Evolutionary conservation across 1,140 invertebrate species (phyloP).

Genomic region (Hirudo medicinalis): DNA sequence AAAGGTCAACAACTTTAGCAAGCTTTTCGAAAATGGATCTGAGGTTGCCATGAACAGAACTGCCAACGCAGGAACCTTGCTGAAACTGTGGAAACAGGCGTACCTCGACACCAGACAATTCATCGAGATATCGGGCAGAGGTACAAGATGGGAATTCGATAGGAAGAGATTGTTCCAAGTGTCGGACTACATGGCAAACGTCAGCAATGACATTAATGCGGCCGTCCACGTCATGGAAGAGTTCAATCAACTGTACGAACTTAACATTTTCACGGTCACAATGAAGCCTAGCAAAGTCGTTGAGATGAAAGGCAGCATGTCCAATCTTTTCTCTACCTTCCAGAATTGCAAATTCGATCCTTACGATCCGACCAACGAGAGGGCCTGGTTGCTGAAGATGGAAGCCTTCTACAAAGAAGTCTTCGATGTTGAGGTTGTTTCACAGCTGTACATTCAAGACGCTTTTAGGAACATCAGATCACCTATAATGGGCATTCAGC

Average conservation of each 20-base stretch:
- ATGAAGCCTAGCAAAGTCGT: conserved; percentile 63
- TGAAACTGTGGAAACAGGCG: conserved; percentile 59
- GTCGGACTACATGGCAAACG: conserved; percentile 63
- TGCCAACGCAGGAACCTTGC: conserved; percentile 45
- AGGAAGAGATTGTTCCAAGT: conserved; percentile 60
- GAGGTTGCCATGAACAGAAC: conserved; percentile 40
- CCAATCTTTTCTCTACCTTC: conserved; percentile 49
- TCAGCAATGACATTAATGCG: conserved; percentile 59
- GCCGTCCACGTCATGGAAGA: conserved; percentile 50
- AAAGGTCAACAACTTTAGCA: conserved; percentile 53
- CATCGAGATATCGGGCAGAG: conserved; percentile 67
- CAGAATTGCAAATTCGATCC: conserved; percentile 52
- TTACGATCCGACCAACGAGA: conserved; percentile 57
- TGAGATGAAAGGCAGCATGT: conserved; percentile 55
- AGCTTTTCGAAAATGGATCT: conserved; percentile 51
- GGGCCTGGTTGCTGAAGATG: conserved; percentile 69
- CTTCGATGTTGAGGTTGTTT: conserved; percentile 57
- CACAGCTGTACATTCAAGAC: conserved; percentile 66
- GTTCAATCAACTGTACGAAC: conserved; percentile 26
- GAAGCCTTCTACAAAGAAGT: conserved; percentile 60
- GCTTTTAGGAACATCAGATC: conserved; percentile 65
- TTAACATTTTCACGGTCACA: conserved; percentile 67
- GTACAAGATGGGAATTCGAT: conserved; percentile 77
- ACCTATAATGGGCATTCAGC: conserved; percentile 61
- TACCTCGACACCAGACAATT: conserved; percentile 54